Evolutionary conservation across 2,888 invertebrate genomes (phyloP).

Genomic region (Luffia ferchaultella): DNA sequence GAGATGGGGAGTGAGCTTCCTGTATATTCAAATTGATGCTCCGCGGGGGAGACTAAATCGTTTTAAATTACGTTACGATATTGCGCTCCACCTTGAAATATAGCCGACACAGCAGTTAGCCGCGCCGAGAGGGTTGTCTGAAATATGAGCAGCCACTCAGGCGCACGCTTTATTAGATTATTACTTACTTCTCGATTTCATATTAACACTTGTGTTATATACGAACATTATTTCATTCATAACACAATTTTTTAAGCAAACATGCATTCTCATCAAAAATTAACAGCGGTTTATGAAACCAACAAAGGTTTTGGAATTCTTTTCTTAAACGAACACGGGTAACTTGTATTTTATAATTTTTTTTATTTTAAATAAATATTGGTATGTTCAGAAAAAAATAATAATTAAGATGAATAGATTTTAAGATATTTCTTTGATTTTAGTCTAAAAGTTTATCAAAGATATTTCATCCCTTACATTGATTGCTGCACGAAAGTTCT

Average conservation of each 20-base stretch:
- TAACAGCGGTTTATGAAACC: slow-evolving; percentile 3
- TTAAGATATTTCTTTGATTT: too few species aligned
- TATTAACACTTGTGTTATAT: slow-evolving; percentile 4
- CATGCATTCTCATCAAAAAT: neutral
- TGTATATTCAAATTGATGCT: slow-evolving; percentile 55
- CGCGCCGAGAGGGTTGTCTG: slow-evolving; percentile 41
- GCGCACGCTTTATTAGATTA: slow-evolving; percentile 21
- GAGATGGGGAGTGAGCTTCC: slow-evolving; percentile 45
- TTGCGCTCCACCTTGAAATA: slow-evolving; percentile 55
- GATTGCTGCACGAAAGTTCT: too few species aligned
- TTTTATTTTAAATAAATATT: too few species aligned
- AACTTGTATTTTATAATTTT: too few species aligned
- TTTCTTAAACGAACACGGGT: too few species aligned
- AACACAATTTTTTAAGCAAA: neutral
- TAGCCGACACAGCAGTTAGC: slow-evolving; percentile 41
- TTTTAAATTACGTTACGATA: slow-evolving; percentile 66
- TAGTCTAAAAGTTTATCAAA: too few species aligned
- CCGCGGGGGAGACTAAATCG: slow-evolving; percentile 60
- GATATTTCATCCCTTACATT: too few species aligned
- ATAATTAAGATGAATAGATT: too few species aligned
- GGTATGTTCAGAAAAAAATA: too few species aligned
- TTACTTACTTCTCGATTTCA: slow-evolving; percentile 1
- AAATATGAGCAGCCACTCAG: slow-evolving; percentile 36
- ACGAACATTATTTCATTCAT: neutral
- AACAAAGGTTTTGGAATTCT: too few species aligned